Evolutionary conservation across 2,113 vertebrate genomes (phyloP).

Genomic region (Lagopus leucura): DNA sequence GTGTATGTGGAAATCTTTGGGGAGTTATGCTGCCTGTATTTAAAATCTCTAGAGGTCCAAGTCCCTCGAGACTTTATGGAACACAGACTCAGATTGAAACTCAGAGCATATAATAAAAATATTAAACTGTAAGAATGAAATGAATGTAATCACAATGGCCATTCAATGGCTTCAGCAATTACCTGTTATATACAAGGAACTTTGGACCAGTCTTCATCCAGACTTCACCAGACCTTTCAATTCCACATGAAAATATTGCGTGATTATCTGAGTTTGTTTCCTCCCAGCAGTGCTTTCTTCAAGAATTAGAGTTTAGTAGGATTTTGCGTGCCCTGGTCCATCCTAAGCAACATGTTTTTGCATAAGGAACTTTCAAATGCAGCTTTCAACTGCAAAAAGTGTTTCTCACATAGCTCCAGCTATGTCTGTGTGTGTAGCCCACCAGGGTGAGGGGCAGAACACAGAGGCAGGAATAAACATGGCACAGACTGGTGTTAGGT

Average conservation of each 20-base stretch:
- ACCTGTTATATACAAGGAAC: neutral
- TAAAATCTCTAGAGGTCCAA: neutral
- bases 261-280: neutral
- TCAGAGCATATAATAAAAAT: neutral
- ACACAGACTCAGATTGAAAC: neutral
- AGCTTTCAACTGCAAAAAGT: neutral
- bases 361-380: neutral
- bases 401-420: neutral
- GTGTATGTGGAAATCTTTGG: neutral
- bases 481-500: rapidly evolving
- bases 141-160: rapidly evolving
- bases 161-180: neutral
- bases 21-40: neutral
- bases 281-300: neutral
- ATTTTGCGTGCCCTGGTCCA: neutral
- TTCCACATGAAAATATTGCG: neutral
- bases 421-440: neutral
- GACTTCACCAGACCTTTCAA: neutral
- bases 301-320: neutral
- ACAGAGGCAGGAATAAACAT: neutral
- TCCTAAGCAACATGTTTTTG: neutral
- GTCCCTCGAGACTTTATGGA: neutral
- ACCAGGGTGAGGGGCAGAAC: neutral
- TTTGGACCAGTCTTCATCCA: neutral
- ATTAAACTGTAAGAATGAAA: neutral